Evolutionary conservation across 35 echinoderm and acorn worm species (phyloP), one percentile per base, ranked within the genome.

Genomic region (Diadema setosum): DNA sequence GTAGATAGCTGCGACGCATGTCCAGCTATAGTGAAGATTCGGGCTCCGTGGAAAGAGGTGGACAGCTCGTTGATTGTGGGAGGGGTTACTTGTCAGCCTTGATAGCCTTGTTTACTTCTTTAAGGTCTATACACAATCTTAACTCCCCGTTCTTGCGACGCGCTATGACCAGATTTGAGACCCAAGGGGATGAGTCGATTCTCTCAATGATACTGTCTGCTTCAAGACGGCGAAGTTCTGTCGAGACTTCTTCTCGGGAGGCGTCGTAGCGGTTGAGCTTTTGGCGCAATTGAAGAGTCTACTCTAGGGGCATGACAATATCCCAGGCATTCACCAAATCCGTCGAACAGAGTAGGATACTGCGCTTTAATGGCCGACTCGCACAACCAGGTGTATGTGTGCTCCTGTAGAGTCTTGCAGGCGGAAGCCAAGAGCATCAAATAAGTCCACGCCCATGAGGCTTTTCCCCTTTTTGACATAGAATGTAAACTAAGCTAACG

Each of bases 41-140:
- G 35, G 18, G 83, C 32, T 5, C 83, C 83, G 7, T 64, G 30
- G 4, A 64, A 61, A 25, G 55, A 57, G 4, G 20, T 29, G 59
- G 59, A 64, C 58, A 85, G 8, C 58, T 85, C 83, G 26, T 85
- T 33, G 5, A 67, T 43, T 1, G 46, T 42, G 5, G 82, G 80
- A 3, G 52, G 42, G 46, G 70, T 45, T 36, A 41, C 32, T 49
- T 88, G 9, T 88, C 69, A 4, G 26, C 37, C 2, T 80, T 45
- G 3, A 89, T 39, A 81, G 45, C 52, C 18, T 89, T 65, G 70
- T 81, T 81, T 3, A 58, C 18, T 31, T 81, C 35, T 14, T 57
- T 24, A n/a, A 89, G 56, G 29, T 90, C 87, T 4, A 90, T 59
- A 45, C 87, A 90, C 2, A 90, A 29, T 43, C 87, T 0, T 15